phyloP scores from a whole-genome alignment of 2,888 invertebrate species.

The Hipparchia semele region DNA sequence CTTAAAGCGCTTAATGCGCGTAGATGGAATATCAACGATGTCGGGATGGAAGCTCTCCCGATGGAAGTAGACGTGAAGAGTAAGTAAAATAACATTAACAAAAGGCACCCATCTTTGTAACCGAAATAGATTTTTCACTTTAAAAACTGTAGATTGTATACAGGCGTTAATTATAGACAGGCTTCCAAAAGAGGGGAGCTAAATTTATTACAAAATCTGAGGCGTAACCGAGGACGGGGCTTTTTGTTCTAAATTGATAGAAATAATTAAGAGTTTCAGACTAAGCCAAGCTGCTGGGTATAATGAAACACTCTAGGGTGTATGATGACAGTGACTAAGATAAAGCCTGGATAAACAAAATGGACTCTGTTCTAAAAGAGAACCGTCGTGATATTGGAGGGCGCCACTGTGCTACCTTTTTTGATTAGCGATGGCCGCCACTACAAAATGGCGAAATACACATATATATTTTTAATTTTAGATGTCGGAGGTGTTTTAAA shows the following conservation, averaged over 20 bases:
- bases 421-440: no score
- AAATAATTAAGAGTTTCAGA: conserved; percentile 75
- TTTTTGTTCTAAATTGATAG: conserved; percentile 68
- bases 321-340: not conserved
- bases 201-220: conserved; percentile 78
- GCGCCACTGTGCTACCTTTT: no score
- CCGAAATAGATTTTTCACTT: conserved; percentile 18
- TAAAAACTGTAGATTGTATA: not conserved
- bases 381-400: no score
- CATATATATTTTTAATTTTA: no score
- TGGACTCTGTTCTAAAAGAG: no score
- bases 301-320: not conserved
- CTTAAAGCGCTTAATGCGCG: no score
- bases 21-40: no score
- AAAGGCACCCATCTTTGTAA: conserved; percentile 18
- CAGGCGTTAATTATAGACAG: conserved; percentile 21
- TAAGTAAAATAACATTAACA: not conserved
- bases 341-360: not conserved
- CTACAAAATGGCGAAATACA: no score
- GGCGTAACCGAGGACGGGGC: conserved; percentile 60
- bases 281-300: conserved; percentile 39
- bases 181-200: conserved; percentile 58
- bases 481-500: no score
- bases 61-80: no score
- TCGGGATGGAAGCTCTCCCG: no score